Evolutionary conservation across 2,797 vertebrate genomes (phyloP), one percentile per base, ranked within the genome.

Genomic region (Phalanger gymnotis): DNA sequence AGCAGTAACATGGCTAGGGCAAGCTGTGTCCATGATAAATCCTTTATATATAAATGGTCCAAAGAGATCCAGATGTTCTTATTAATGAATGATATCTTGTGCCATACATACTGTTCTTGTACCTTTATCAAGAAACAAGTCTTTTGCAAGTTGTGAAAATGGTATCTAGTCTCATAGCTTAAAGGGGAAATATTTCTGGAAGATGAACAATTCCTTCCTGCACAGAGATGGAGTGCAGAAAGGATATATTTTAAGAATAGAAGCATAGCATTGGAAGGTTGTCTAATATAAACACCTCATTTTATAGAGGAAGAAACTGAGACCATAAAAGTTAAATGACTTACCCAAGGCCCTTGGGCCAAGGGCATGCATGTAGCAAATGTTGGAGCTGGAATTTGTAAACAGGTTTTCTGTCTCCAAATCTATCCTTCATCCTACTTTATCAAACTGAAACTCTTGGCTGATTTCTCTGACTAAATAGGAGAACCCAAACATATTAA

Each of bases 1-100:
- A 96, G 90, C 16, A 52, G 57, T 57, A 57, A 51, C 61, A 91
- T 94, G 94, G 90, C 91, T 81, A 51, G 94, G 90, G 81, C 92
- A 97, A 96, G 93, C 53, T 51, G 51, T 52, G 0, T 58, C 58
- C 92, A 53, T 66, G 14, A 89, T 95, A 95, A 95, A 97, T 95
- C 61, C 57, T 53, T 31, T 95, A 96, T 54, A 94, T 96, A 95
- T 95, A 96, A 95, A 97, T 92, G 51, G 47, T 89, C 94, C 56
- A 90, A 87, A 47, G 40, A 30, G 90, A 92, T n/a, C 54, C 90
- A 96, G 91, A 56, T 56, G 61, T 93, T 96, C 93, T 58, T 90
- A 31, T 91, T 91, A 94, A 53, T 95, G 92, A 96, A 96, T 53
- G 31, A 54, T 90, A 90, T 54, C 12, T 28, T 90, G 5, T 53